These are phyloP conservation scores for Clarias platycephalus DNA, from an alignment of 2,797 vertebrate genomes.

Conservation along the genomic window DNA sequence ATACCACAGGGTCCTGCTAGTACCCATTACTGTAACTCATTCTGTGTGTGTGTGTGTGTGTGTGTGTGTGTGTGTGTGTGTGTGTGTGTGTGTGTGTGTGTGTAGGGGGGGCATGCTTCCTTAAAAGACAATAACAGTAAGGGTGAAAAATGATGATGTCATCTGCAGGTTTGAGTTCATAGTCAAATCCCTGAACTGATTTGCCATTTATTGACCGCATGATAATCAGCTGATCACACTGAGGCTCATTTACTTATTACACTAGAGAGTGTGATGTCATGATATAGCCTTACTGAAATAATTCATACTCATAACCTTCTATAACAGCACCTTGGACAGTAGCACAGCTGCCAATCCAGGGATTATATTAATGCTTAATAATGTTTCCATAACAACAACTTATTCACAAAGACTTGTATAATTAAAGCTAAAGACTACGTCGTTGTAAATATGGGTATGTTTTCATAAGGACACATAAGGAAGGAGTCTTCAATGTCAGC, in stretches of 20 bases:
- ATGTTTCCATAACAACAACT: neutral
- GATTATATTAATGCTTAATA: neutral
- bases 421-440: neutral
- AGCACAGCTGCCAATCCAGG: neutral
- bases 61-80: neutral
- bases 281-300: neutral
- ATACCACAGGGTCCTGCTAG: constrained; percentile 42
- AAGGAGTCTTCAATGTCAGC: neutral
- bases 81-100: too few relatives aligned
- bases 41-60: constrained; percentile 15
- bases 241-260: neutral
- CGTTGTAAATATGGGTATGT: neutral
- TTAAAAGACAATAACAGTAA: constrained; percentile 14
- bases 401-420: neutral
- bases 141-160: neutral
- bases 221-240: neutral
- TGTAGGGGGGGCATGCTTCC: neutral
- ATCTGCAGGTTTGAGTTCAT: neutral
- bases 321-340: neutral
- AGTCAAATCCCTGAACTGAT: neutral
- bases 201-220: neutral
- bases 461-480: neutral
- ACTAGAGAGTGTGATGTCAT: neutral
- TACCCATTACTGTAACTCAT: constrained; percentile 56
- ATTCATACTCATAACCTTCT: neutral